Evolutionary conservation across 2,797 vertebrate genomes (phyloP).

Genomic region (Xiphorhynchus erythropygius): DNA sequence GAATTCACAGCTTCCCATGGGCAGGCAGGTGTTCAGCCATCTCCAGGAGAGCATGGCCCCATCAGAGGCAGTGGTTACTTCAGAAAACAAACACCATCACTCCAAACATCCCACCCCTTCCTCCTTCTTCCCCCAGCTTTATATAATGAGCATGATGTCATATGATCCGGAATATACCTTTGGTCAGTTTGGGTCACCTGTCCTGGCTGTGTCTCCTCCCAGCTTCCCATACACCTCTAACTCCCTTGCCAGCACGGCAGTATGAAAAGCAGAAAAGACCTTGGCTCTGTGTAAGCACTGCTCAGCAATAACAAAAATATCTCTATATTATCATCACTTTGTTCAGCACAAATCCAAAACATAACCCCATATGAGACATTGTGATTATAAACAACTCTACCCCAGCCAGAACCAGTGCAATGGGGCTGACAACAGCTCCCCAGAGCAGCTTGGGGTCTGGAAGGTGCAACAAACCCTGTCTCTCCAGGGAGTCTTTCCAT

Average conservation of each 20-base stretch:
- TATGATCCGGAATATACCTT: not conserved
- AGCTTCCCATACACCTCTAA: fast-evolving
- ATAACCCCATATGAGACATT: not conserved
- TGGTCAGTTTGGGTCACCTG: not conserved
- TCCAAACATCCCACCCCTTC: not conserved
- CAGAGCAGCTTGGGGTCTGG: not conserved
- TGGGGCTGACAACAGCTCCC: not conserved
- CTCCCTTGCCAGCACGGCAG: fast-evolving
- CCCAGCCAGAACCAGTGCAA: no score
- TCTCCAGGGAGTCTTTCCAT: not conserved
- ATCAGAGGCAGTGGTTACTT: not conserved
- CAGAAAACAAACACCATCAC: not conserved
- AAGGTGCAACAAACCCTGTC: not conserved
- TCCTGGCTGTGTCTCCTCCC: not conserved
- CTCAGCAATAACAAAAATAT: not conserved
- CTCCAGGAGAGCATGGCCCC: not conserved
- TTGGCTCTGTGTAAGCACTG: not conserved
- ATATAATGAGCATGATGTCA: not conserved
- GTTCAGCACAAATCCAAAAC: not conserved
- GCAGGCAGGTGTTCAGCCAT: not conserved
- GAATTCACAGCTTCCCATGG: not conserved
- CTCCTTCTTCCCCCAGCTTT: not conserved
- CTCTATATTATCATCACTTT: not conserved
- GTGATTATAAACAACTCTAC: not conserved
- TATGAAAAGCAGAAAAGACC: not conserved